phyloP scores from a whole-genome alignment of 2,797 vertebrate species.

The Glyptemys insculpta region DNA sequence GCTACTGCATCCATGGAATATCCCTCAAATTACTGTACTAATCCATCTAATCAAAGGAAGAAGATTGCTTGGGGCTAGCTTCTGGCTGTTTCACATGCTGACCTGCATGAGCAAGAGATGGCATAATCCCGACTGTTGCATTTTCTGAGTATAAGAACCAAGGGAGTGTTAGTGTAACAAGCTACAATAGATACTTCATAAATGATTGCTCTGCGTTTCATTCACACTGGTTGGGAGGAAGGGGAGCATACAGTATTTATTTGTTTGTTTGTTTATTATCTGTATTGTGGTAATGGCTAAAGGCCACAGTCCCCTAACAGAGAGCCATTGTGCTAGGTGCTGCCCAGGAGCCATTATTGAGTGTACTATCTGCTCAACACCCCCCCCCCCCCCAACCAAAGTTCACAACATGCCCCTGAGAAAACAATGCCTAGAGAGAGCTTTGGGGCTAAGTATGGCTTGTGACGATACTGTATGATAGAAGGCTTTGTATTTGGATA shows the following conservation, averaged over 20 bases:
- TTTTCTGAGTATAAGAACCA: not conserved
- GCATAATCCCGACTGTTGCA: not conserved
- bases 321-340: not conserved
- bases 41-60: not conserved
- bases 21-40: not conserved
- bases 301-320: not conserved
- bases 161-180: not conserved
- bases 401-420: not conserved
- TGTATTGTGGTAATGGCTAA: not conserved
- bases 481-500: not conserved
- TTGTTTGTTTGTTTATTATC: not conserved
- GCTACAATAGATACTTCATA: not conserved
- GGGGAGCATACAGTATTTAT: not conserved
- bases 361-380: not conserved
- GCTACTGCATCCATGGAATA: not conserved
- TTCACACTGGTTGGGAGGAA: not conserved
- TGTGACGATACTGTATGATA: not conserved
- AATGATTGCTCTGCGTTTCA: not conserved
- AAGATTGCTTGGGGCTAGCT: not conserved
- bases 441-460: not conserved
- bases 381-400: accelerated
- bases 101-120: not conserved
- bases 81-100: not conserved
- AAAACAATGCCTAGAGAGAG: not conserved
- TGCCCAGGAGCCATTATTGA: not conserved